Base-by-base conservation (phyloP, 2,113 vertebrate species). In the Alosa alosa region DNA sequence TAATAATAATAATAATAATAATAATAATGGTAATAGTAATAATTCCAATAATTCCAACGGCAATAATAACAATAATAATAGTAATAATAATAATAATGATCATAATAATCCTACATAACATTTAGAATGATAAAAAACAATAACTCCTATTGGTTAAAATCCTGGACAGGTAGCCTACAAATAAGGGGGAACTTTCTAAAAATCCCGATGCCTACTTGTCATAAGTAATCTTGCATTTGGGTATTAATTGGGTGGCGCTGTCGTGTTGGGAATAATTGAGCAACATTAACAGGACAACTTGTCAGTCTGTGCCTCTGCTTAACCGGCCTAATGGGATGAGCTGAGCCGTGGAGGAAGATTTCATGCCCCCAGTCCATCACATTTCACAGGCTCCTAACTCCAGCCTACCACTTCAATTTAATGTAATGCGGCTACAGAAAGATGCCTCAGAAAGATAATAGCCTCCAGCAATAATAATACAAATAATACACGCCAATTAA, bases 191-290 rank as follows among this genome's bases (percentile, higher is more conserved):
- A 36, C 36, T 78, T 78, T 39, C 31, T 90, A 85, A 64, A 17
- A 64, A 84, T 90, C 87, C 84, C 50, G 25, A 91, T 88, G 45
- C 84, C 84, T 82, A 89, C 81, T 89, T 94, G 93, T 94, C 93
- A 94, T 86, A 90, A 86, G 90, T 85, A 72, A 93, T 94, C 84
- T 86, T 83, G 86, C 85, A 84, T 86, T 78, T 46, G 46, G 20
- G 83, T 92, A 92, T 94, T 94, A 93, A 95, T 93, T 93, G 91
- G 84, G 94, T 93, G 90, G 91, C 88, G 90, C 91, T 95, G 94
- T 94, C 94, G 92, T 55, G 88, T 90, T 92, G 84, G 90, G 93
- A 94, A 94, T 94, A 95, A 95, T 94, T 94, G 93, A 92, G 90
- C 86, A 93, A 92, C 88, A 83, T 94, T 93, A 95, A 91, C 78